Evolutionary conservation across 2,797 vertebrate genomes (phyloP).

Genomic region (Streptopelia turtur): DNA sequence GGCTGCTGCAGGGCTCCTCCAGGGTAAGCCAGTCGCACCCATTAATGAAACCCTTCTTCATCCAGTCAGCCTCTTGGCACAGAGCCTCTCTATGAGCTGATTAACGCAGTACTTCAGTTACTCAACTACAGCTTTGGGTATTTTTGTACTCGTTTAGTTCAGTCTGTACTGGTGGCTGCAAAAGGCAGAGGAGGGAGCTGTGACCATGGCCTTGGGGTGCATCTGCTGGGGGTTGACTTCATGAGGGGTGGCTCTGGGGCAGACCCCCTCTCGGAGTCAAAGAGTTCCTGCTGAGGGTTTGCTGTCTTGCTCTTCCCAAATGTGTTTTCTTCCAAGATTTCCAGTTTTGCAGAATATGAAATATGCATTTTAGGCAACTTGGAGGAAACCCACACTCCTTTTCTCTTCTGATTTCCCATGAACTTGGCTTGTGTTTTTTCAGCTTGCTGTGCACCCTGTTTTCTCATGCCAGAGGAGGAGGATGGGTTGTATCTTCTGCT

Average conservation of each 20-base stretch:
- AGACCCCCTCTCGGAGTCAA: background rate
- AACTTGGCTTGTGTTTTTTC: background rate
- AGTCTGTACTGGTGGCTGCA: background rate
- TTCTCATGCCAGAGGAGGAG: background rate
- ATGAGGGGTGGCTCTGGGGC: background rate
- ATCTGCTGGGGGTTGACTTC: background rate
- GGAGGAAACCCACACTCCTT: background rate
- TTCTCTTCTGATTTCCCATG: background rate
- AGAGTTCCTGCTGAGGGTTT: background rate
- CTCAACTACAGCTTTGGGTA: background rate
- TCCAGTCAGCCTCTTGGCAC: background rate
- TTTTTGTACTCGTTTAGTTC: background rate
- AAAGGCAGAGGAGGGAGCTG: background rate
- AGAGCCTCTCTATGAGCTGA: slow-evolving; percentile 17
- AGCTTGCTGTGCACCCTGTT: background rate
- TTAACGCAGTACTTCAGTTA: slow-evolving; percentile 15
- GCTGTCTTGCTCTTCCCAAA: background rate
- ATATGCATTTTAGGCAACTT: background rate
- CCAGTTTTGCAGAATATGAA: background rate
- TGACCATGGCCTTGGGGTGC: background rate
- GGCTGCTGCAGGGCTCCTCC: background rate
- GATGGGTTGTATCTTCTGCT: background rate
- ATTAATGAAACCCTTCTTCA: background rate
- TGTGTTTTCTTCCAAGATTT: background rate
- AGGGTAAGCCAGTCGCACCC: slow-evolving; percentile 19